Conservation (phyloP, 2,113 vertebrate species). For the Bubo bubo region DNA sequence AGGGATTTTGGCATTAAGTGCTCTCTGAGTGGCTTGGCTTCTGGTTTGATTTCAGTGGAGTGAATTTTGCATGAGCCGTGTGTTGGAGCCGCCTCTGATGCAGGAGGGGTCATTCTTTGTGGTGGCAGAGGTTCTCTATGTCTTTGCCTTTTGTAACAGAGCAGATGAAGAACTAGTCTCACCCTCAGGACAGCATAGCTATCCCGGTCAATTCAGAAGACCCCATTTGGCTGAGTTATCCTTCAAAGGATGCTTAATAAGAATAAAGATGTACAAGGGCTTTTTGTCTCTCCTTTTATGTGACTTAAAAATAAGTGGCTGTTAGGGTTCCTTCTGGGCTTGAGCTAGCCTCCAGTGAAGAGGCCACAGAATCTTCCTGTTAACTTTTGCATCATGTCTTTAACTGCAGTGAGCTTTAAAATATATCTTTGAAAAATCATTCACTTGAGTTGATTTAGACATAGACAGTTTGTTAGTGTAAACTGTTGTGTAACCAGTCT, state of each 20-base stretch:
- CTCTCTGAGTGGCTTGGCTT: background rate
- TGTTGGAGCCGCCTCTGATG: background rate
- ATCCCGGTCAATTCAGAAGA: background rate
- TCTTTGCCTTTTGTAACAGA: background rate
- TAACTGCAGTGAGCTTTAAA: background rate
- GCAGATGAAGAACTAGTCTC: background rate
- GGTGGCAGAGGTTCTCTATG: background rate
- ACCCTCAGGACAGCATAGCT: background rate
- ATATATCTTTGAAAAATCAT: background rate
- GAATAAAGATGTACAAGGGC: background rate
- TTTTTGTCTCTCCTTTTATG: background rate
- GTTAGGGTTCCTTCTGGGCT: background rate
- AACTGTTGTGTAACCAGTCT: background rate
- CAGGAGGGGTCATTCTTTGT: background rate
- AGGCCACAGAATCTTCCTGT: background rate
- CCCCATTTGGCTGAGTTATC: background rate
- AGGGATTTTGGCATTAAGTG: background rate
- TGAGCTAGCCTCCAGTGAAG: background rate
- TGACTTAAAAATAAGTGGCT: background rate
- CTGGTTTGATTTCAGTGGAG: background rate
- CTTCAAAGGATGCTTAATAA: background rate
- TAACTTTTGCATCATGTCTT: background rate
- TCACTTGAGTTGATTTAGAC: background rate
- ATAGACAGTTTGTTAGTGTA: background rate
- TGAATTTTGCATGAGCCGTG: background rate